These are phyloP conservation scores for Falco peregrinus DNA, from an alignment of 2,797 vertebrate genomes.

Conservation along the genomic window DNA sequence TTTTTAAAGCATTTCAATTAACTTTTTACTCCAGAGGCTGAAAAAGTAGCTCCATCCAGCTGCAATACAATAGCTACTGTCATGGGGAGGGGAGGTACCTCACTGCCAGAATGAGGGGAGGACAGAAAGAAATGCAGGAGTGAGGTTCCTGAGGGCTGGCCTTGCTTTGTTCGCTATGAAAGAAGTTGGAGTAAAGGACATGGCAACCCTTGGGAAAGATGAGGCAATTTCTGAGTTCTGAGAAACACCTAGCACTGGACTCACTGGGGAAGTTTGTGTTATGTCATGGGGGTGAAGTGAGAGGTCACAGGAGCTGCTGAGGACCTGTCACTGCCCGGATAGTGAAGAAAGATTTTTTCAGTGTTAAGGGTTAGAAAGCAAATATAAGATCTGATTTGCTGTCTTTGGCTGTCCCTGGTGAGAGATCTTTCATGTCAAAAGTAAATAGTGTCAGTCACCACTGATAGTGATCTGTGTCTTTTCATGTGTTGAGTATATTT, in stretches of 20 bases:
- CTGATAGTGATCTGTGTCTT: neutral
- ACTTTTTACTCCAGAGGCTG: neutral
- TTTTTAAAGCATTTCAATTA: neutral
- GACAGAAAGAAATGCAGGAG: neutral
- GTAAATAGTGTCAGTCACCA: neutral
- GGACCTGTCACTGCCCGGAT: neutral
- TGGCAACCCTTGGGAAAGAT: neutral
- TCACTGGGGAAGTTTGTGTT: rapidly evolving
- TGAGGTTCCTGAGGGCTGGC: neutral
- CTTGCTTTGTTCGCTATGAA: neutral
- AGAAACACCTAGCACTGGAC: neutral
- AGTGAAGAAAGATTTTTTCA: neutral
- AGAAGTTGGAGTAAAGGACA: neutral
- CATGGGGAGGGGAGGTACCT: rapidly evolving
- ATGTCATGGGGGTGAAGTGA: rapidly evolving
- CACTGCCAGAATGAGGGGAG: neutral
- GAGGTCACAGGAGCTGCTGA: neutral
- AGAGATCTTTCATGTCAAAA: neutral
- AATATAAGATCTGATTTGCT: neutral
- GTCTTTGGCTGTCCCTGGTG: neutral
- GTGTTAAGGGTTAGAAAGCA: neutral
- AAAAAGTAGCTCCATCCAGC: neutral
- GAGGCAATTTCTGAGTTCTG: neutral
- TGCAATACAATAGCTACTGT: neutral
- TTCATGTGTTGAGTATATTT: neutral